Evolutionary conservation across 2,113 vertebrate genomes (phyloP).

Genomic region (Protobothrops mucrosquamatus): DNA sequence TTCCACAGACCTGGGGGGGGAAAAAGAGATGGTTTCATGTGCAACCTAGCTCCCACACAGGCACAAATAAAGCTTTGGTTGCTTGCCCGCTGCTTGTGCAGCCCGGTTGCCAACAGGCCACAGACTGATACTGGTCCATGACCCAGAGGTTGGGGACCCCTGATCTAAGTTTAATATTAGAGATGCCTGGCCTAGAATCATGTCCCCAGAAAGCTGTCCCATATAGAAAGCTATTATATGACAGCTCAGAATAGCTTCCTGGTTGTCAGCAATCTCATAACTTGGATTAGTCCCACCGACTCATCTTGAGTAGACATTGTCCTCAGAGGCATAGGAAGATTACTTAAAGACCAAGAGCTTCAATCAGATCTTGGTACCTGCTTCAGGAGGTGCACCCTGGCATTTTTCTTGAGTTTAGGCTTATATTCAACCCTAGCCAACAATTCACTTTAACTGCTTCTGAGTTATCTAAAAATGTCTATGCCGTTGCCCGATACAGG

Average conservation of each 20-base stretch:
- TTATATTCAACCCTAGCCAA: background rate
- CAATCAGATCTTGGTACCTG: background rate
- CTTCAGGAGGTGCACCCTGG: background rate
- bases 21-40: background rate
- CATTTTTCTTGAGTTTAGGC: background rate
- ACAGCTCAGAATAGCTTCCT: background rate
- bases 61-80: background rate
- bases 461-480: background rate
- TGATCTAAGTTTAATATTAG: background rate
- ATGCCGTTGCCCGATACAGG: background rate
- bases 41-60: background rate
- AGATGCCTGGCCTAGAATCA: background rate
- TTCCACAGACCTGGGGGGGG: background rate
- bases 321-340: background rate
- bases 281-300: background rate
- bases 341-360: background rate
- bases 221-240: background rate
- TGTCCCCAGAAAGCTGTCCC: background rate
- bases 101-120: background rate
- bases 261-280: background rate
- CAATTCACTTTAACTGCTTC: background rate
- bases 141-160: background rate
- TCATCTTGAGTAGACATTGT: background rate
- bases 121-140: background rate
- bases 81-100: background rate